Evolutionary conservation across 2,113 vertebrate genomes (phyloP), one percentile per base, ranked within the genome.

Genomic region (Sapayoa aenigma): DNA sequence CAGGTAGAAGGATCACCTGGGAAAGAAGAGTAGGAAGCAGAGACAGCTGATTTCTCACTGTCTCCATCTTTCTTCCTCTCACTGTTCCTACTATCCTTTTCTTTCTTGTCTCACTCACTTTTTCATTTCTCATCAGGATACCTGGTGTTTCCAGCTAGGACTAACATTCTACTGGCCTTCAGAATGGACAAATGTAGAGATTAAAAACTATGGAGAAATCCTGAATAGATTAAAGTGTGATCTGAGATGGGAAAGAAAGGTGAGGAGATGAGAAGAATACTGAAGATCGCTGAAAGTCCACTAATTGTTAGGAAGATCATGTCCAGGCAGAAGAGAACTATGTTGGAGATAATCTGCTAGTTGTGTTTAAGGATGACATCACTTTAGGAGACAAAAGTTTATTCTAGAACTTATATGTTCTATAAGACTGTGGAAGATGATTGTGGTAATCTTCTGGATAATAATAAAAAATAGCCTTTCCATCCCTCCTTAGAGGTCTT

Each of bases 1-100:
- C 49, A 91, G 79, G 80, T 67, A 93, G 90, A 95, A 95, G 19
- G 42, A 95, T 94, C 93, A 93, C 81, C 58, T 93, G 80, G 72
- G 84, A 91, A 83, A 93, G 80, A 84, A 80, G 39, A 76, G 46
- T 35, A 88, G 55, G 93, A 95, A 94, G 59, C 35, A 91, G 81
- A 91, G 63, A 81, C 35, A 82, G 72, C 12, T 53, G 87, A 94
- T 96, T 95, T 93, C 89, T 94, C 90, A 87, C 30, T 82, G 68
- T 89, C 56, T 92, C 76, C 58, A 68, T 94, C 74, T 92, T 90
- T 93, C 83, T 93, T 92, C 31, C 30, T 82, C 52, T 93, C 44
- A 21, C 69, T 56, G 41, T 66, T 91, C 59, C 12, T 90, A 65
- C 76, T 81, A 72, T 18, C 2, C 6, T 83, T 86, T 84, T 42